Percentiles rank a stretch among this genome's conserved stretches.
These are phyloP conservation scores for Oncorhynchus mykiss DNA, from an alignment of 2,113 vertebrate genomes.

Conservation along the genomic window DNA sequence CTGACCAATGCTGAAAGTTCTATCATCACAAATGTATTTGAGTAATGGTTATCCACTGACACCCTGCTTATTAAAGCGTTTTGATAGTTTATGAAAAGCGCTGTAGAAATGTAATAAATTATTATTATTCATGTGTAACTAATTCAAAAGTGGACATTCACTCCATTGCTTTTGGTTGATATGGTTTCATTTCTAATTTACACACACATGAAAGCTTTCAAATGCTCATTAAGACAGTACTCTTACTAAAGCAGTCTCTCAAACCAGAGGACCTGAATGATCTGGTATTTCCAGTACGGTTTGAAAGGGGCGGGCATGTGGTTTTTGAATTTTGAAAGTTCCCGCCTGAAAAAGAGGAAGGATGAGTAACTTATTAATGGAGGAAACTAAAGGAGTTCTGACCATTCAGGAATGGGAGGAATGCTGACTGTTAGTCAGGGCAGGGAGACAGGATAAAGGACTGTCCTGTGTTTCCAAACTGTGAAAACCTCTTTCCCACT, in stretches of 20 bases:
- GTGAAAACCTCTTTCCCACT: slow-evolving; percentile 26
- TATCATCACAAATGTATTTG: too few species aligned
- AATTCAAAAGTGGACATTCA: too few species aligned
- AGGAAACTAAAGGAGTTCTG: slow-evolving; percentile 45
- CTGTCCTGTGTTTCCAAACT: slow-evolving; percentile 50
- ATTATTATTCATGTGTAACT: too few species aligned
- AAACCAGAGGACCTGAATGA: neutral
- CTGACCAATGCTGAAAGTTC: too few species aligned
- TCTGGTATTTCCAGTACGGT: slow-evolving; percentile 45
- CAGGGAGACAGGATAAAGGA: slow-evolving; percentile 47
- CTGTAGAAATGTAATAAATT: too few species aligned
- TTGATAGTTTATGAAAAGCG: too few species aligned
- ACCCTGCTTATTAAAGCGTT: too few species aligned
- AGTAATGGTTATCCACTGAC: too few species aligned
- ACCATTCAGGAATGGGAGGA: slow-evolving; percentile 63
- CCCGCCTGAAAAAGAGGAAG: slow-evolving; percentile 50
- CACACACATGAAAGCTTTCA: too few species aligned
- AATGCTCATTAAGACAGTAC: too few species aligned
- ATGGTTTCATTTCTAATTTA: too few species aligned
- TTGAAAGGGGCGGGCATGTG: slow-evolving; percentile 34
- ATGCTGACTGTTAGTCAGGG: slow-evolving; percentile 52
- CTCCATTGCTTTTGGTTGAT: too few species aligned
- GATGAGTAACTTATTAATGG: slow-evolving; percentile 24
- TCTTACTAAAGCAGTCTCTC: neutral
- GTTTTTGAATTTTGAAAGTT: slow-evolving; percentile 69